These are phyloP conservation scores for Poliocrania exsul DNA, from an alignment of 2,797 vertebrate species.

Conservation along the genomic window DNA sequence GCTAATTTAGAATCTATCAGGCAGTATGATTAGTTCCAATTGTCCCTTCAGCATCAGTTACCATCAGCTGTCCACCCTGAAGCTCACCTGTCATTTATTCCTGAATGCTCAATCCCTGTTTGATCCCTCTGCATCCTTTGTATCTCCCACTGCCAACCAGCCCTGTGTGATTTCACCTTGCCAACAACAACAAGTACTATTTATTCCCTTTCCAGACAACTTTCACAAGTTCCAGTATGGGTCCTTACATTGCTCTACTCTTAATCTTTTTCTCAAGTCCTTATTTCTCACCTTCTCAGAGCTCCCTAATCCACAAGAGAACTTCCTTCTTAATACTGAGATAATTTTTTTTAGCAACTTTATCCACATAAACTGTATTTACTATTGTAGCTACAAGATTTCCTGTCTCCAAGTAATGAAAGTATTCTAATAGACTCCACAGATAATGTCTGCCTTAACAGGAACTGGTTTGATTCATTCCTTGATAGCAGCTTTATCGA, in stretches of 20 bases:
- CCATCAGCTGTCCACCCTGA: conserved; percentile 55
- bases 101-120: background rate
- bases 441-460: conserved; percentile 27
- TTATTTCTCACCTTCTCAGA: conserved; percentile 32
- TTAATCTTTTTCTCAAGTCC: background rate
- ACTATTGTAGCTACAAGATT: background rate
- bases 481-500: background rate
- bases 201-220: conserved; percentile 8
- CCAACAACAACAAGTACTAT: background rate
- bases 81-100: conserved; percentile 52
- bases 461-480: conserved; percentile 26
- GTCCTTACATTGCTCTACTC: background rate
- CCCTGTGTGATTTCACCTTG: background rate
- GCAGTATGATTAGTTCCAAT: conserved; percentile 69
- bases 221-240: background rate
- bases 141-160: background rate
- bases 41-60: conserved; percentile 68
- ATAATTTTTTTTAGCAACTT: background rate
- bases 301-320: background rate
- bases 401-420: background rate
- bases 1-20: conserved; percentile 67
- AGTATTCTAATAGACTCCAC: conserved; percentile 25
- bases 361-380: conserved; percentile 34
- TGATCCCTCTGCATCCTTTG: background rate
- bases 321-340: background rate